Evolutionary conservation across 2,888 invertebrate genomes (phyloP).

Genomic region (Archips xylosteana): DNA sequence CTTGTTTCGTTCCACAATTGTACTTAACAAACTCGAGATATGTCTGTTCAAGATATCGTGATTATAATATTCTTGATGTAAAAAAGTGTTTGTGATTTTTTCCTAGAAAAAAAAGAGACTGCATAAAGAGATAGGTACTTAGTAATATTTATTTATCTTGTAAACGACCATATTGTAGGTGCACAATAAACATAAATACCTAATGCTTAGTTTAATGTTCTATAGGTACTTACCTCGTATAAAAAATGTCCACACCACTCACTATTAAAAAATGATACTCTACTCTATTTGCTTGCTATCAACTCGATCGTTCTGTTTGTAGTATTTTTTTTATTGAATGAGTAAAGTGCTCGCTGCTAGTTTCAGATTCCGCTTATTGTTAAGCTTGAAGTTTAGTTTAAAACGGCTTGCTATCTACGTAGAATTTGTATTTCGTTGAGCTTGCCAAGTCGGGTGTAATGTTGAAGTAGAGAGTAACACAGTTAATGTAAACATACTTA

Average conservation of each 20-base stretch:
- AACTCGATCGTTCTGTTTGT: neutral
- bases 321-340: neutral
- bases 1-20: slow-evolving; percentile 43
- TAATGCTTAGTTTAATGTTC: too few relatives aligned
- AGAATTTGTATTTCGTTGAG: slow-evolving; percentile 27
- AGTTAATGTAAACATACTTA: slow-evolving; percentile 21
- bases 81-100: neutral
- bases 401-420: neutral
- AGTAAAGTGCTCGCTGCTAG: neutral
- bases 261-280: too few relatives aligned
- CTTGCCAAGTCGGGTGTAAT: slow-evolving; percentile 38
- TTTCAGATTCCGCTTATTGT: neutral
- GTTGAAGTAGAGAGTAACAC: slow-evolving; percentile 35
- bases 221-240: too few relatives aligned
- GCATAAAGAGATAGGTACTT: neutral
- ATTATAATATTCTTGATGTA: neutral
- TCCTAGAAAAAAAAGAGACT: neutral
- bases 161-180: too few relatives aligned
- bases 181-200: too few relatives aligned
- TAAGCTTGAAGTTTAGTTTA: neutral
- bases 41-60: slow-evolving; percentile 36
- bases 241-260: too few relatives aligned
- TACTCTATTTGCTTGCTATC: too few relatives aligned
- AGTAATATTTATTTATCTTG: neutral
- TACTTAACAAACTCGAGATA: slow-evolving; percentile 30